phyloP scores from a whole-genome alignment of 1,140 invertebrate species.

The Euglossa dilemma region DNA sequence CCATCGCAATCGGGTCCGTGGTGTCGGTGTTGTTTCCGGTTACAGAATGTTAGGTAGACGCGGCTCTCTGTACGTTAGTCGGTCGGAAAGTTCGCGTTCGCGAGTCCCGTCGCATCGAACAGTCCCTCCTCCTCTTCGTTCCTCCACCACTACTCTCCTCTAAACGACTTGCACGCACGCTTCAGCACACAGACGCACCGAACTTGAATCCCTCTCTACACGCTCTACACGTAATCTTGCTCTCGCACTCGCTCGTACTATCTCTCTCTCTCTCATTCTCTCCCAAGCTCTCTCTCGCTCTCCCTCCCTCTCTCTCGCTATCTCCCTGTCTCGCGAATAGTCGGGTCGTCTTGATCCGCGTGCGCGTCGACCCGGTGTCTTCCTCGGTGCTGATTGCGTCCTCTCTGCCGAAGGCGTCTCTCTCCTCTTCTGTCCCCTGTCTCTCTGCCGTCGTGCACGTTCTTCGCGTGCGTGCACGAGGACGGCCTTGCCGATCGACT shows the following conservation, averaged over 20 bases:
- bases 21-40: slow-evolving; percentile 9
- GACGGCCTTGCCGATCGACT: background rate
- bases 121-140: slow-evolving; percentile 9
- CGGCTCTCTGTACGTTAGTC: slow-evolving; percentile 48
- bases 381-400: background rate
- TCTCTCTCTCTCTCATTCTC: slow-evolving; percentile 24
- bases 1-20: slow-evolving; percentile 52
- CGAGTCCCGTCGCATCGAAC: slow-evolving; percentile 15
- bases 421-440: slow-evolving; percentile 14
- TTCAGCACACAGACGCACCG: slow-evolving; percentile 40
- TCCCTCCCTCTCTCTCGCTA: too few relatives aligned
- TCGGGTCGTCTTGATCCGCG: background rate
- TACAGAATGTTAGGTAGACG: slow-evolving; percentile 44
- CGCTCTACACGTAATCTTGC: background rate
- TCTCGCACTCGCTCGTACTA: background rate
- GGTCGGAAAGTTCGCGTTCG: slow-evolving; percentile 32
- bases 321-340: background rate
- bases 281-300: slow-evolving; percentile 8
- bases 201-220: slow-evolving; percentile 15
- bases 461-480: background rate
- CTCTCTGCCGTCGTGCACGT: background rate
- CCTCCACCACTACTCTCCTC: background rate
- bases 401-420: background rate
- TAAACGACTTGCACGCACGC: slow-evolving; percentile 44
- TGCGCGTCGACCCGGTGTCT: slow-evolving; percentile 3